Evolutionary conservation across 2,113 vertebrate species (phyloP).

Genomic region (Ploceus nigricollis): DNA sequence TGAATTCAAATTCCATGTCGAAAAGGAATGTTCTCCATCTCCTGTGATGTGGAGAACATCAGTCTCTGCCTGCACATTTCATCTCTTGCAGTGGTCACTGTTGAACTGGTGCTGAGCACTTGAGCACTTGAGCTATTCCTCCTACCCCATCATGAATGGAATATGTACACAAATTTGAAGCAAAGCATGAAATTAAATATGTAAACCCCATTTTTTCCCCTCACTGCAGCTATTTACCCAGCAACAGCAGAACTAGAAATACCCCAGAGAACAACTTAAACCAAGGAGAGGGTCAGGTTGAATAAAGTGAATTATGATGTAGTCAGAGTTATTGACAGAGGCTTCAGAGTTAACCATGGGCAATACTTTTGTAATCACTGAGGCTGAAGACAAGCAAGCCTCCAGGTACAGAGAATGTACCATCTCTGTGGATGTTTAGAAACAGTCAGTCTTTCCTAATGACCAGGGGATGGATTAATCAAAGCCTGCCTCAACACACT

Average conservation of each 20-base stretch:
- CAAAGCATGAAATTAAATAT: fast-evolving
- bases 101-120: not conserved
- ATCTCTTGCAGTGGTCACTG: not conserved
- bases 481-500: not conserved
- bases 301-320: not conserved
- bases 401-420: not conserved
- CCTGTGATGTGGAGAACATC: not conserved
- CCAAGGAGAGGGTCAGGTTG: not conserved
- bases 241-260: not conserved
- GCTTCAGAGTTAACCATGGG: not conserved
- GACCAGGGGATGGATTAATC: not conserved
- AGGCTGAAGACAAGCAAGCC: not conserved
- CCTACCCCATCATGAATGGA: not conserved
- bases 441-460: not conserved
- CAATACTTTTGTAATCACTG: not conserved
- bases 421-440: not conserved
- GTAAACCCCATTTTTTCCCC: too few relatives aligned
- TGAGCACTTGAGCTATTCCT: not conserved
- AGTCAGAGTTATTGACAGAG: not conserved
- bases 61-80: not conserved
- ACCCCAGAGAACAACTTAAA: not conserved
- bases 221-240: not conserved
- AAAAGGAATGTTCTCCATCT: not conserved
- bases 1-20: not conserved
- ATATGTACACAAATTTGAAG: not conserved